A percentile compares a stretch with the other conserved stretches of the same genome.
These are phyloP conservation scores for Scolopax rusticola DNA, from an alignment of 2,797 vertebrate genomes.

Conservation along the genomic window DNA sequence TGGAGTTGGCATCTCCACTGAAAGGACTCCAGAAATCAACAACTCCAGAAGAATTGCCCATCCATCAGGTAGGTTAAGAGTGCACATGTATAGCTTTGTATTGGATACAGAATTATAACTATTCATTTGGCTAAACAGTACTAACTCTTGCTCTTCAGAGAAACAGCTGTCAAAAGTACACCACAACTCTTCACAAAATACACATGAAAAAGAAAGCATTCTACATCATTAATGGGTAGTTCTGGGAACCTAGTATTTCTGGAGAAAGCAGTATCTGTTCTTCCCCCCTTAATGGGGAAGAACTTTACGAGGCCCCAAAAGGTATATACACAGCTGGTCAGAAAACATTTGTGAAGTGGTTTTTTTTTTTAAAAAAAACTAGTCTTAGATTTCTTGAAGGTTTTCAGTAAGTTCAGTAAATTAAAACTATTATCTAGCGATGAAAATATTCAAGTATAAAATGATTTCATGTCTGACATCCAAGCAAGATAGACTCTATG, in stretches of 20 bases:
- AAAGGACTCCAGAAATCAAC: not conserved
- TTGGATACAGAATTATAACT: not conserved
- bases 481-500: not conserved
- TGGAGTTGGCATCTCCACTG: not conserved
- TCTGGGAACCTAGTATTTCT: not conserved
- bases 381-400: not conserved
- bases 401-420: not conserved
- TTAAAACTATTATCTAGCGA: not conserved
- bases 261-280: not conserved
- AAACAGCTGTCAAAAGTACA: not conserved
- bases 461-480: not conserved
- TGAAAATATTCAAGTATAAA: not conserved
- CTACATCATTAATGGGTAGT: not conserved
- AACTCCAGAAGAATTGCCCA: not conserved
- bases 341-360: not conserved
- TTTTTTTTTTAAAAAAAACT: not conserved
- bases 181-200: not conserved
- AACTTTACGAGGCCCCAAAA: not conserved
- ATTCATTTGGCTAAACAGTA: not conserved
- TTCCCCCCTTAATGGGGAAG: fast-evolving
- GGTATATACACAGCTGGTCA: not conserved
- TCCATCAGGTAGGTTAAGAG: not conserved
- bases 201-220: not conserved
- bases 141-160: not conserved
- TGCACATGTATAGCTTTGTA: not conserved